Percentiles rank a stretch among this genome's conserved stretches.
phyloP scores from a whole-genome alignment of 2,888 invertebrate species.

The Saturnia pavonia region DNA sequence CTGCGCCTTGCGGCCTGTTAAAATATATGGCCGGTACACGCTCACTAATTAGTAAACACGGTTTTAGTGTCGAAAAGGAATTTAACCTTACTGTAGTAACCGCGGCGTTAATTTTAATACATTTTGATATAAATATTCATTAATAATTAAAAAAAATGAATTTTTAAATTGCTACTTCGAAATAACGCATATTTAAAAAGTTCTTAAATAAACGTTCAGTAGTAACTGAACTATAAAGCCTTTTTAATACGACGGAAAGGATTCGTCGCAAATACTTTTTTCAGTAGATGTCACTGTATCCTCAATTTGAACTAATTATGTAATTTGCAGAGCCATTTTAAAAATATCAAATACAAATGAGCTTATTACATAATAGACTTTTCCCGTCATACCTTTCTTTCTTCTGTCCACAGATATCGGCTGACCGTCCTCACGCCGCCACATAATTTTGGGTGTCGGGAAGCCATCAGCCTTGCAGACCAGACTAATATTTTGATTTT shows the following conservation, averaged over 20 bases:
- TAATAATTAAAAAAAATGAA: background rate
- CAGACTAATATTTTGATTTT: conserved; percentile 96
- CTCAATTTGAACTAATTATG: background rate
- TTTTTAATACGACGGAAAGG: background rate
- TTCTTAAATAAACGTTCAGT: no score
- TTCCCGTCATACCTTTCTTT: conserved; percentile 87
- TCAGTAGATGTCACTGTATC: background rate
- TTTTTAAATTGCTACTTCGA: no score
- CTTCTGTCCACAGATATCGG: conserved; percentile 92
- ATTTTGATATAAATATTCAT: background rate
- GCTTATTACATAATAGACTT: background rate
- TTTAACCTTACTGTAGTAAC: conserved; percentile 1
- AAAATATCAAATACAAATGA: background rate
- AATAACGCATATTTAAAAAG: background rate
- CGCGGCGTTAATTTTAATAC: background rate
- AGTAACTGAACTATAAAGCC: background rate
- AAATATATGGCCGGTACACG: conserved; percentile 35
- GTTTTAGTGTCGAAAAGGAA: conserved; percentile 9
- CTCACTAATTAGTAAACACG: conserved; percentile 21
- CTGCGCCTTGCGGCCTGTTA: conserved; percentile 38
- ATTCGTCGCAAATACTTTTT: background rate
- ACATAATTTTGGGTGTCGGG: conserved; percentile 95
- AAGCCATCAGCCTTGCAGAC: conserved; percentile 95
- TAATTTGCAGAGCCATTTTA: background rate
- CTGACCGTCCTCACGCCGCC: conserved; percentile 95